Conservation (phyloP, 2,888 invertebrate genomes). For the Amiota mariae region DNA sequence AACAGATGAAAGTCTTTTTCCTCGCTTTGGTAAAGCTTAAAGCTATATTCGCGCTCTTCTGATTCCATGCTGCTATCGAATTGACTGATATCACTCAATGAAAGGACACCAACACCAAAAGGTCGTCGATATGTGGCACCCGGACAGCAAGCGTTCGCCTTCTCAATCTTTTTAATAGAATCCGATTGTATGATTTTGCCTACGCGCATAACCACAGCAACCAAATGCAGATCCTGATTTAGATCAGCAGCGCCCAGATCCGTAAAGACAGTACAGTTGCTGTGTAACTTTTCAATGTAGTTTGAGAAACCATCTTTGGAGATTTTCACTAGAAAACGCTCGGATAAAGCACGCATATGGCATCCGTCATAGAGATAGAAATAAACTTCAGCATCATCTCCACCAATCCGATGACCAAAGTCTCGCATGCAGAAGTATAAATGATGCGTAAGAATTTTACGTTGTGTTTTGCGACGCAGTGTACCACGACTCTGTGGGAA, state of each 20-base stretch:
- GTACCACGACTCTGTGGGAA: constrained; percentile 72
- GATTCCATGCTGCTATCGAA: constrained; percentile 72
- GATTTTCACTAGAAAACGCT: constrained; percentile 90
- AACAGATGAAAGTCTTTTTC: constrained; percentile 93
- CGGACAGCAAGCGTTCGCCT: constrained; percentile 52
- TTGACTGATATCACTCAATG: constrained; percentile 82
- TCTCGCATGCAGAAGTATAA: constrained; percentile 91
- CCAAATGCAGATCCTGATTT: constrained; percentile 87
- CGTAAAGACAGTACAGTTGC: constrained; percentile 91
- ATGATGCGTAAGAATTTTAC: constrained; percentile 80
- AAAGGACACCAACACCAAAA: constrained; percentile 88
- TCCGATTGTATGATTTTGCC: constrained; percentile 83
- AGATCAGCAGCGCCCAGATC: constrained; percentile 85
- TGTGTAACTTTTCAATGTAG: constrained; percentile 89
- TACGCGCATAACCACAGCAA: constrained; percentile 91
- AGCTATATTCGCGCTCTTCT: constrained; percentile 85
- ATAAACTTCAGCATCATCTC: constrained; percentile 91
- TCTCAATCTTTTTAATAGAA: constrained; percentile 72
- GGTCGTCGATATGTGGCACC: constrained; percentile 80
- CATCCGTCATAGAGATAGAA: constrained; percentile 86
- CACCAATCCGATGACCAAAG: constrained; percentile 89
- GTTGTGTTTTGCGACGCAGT: constrained; percentile 68
- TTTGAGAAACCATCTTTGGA: constrained; percentile 92
- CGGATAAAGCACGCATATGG: constrained; percentile 86
- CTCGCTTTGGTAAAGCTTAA: constrained; percentile 88